Evolutionary conservation across 2,888 invertebrate species (phyloP), one percentile per base, ranked within the genome.

Genomic region (Macrosiphum euphorbiae): DNA sequence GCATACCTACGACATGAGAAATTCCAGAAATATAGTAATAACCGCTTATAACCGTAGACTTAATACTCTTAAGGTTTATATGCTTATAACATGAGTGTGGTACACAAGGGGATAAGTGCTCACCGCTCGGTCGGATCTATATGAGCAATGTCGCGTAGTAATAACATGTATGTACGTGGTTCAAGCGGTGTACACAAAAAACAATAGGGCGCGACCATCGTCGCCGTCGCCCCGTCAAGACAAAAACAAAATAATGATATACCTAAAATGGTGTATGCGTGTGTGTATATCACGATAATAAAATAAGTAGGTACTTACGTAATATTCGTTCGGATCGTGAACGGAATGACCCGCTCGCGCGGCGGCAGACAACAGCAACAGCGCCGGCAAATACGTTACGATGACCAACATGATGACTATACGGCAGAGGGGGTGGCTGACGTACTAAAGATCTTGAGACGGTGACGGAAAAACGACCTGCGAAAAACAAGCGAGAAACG

Each of bases 241-340:
- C 44, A 55, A 88, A 61, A 61, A 4, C 47, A 90, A n/a, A 41
- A 47, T 90, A 67, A 67, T 90, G 47, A 67, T 28, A 86, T n/a
- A 47, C 35, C 35, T 78, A 35, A 78, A 24, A 20, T 24, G 24
- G 55, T 26, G n/a, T 67, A n/a, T 67, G 44, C 47, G 61, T 47
- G 89, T 13, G 28, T 28, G 86, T 90, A 20, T 47, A 67, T 67
- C 44, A 61, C 44, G 61, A 89, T 61, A 58, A 41, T 89, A 44
- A 44, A 90, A 78, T 90, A 67, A 41, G 44, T 90, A 67, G 28
- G 44, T 16, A 92, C 92, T 92, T 84, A 92, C 92, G 88, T 93
- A 93, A 89, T 93, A 87, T 35, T 93, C 92, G 84, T 41, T 86
- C 61, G 93, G 85, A 94, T 90, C 93, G 90, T 94, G 93, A 61